Evolutionary conservation across 2,113 vertebrate species (phyloP), one percentile per base, ranked within the genome.

Genomic region (Hippolais icterina): DNA sequence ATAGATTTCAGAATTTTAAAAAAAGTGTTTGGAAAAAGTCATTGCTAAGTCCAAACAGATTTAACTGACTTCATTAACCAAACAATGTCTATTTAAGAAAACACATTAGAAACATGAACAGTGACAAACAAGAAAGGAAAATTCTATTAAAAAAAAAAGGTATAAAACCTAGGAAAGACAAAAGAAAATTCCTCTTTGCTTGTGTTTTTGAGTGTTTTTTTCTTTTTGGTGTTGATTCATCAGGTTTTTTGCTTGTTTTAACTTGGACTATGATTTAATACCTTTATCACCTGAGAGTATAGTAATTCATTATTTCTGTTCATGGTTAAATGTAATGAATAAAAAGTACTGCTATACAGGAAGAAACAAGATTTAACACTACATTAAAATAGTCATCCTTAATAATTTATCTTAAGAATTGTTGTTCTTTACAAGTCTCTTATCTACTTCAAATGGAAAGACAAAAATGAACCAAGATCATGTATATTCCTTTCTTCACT

Each of bases 51-150:
- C 79, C 52, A 89, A 94, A 70, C 11, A 66, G 25, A 77, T 72
- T 83, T 86, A 69, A 77, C 37, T 87, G 66, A 82, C 46, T 92
- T 94, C 61, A 85, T 94, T 94, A 94, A 49, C 44, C 33, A 92
- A 93, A 86, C 71, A 93, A 94, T 75, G 53, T 70, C 57, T 77
- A 6, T 85, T 92, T 92, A 95, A 87, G 71, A 49, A 84, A 92
- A 86, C 15, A 15, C 6, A 76, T 84, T 83, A 82, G 64, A 77
- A 95, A 95, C 20, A 84, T 35, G 50, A 94, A 87, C 20, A 83
- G 11, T 14, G 90, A 69, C 5, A 70, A 66, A 25, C 1, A 76
- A 22, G 11, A 75, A 76, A 81, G 37, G 65, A 77, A 86, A 78
- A 41, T 5, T 46, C 5, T 66, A 78, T 18, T 1, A 25, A 82